Evolutionary conservation across 2,888 invertebrate genomes (phyloP).

Genomic region (Agrotis segetum): DNA sequence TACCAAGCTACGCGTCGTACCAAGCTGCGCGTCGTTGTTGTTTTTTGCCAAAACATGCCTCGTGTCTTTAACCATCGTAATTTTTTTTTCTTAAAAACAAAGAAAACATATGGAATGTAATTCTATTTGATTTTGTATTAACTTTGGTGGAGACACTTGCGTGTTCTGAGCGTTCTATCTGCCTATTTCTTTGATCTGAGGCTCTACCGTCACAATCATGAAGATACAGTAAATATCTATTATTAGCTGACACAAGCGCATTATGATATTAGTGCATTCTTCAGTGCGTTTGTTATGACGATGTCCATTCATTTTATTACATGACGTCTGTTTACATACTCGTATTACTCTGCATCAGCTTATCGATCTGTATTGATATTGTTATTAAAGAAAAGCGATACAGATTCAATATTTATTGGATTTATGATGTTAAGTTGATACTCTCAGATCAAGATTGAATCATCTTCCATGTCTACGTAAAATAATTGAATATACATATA

Average conservation of each 20-base stretch:
- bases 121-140: no score
- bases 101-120: no score
- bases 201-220: background rate
- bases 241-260: background rate
- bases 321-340: slow-evolving; percentile 18
- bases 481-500: background rate
- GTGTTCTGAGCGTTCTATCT: no score
- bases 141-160: no score
- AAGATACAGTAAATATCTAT: slow-evolving; percentile 1
- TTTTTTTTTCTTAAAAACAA: no score
- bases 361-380: slow-evolving; percentile 11
- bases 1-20: no score
- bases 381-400: slow-evolving; percentile 7
- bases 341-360: slow-evolving; percentile 1
- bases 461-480: background rate
- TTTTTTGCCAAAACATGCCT: no score
- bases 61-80: no score
- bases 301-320: slow-evolving; percentile 23
- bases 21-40: no score
- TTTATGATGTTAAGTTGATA: slow-evolving; percentile 4
- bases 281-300: slow-evolving; percentile 3
- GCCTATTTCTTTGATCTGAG: no score
- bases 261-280: slow-evolving; percentile 20
- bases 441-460: slow-evolving; percentile 3
- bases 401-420: slow-evolving; percentile 15